Base-by-base conservation (phyloP, 2,113 vertebrate genomes). In the Clarias batrachus region DNA sequence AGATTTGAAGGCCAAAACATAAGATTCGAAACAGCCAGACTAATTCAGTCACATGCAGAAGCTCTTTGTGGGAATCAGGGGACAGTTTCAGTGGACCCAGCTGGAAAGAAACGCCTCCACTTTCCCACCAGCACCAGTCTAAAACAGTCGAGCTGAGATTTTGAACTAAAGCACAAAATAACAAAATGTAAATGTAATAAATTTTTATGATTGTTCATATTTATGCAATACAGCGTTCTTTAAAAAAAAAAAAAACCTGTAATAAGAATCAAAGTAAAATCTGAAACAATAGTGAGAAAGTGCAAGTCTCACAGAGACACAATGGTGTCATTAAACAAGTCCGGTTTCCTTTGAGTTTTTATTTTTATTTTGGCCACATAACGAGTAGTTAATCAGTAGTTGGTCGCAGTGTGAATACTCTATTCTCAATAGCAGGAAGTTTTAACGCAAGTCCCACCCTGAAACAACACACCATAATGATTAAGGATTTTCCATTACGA, bases 341-440 rank as follows among this genome's bases (percentile, higher is more conserved):
- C 52, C 62, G 52, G 78, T 62, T 86, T 73, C 12, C 33, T 41
- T 70, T 41, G 57, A 54, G 65, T 16, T 33, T 2, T 33, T 33
- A 23, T 27, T 86, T 48, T 62, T 81, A 62, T 82, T 78, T 73
- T 82, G 73, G 66, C 79, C 62, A 86, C 78, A 25, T 41, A n/a
- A 76, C 14, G n/a, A 56, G 25, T 37, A 25, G 57, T 30, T 82
- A 23, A 63, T 62, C 54, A 48, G 6, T 48, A 48, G 48, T 8
- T 80, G 77, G 19, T 56, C 1, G 11, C 13, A 23, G 37, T 81
- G 21, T 62, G 66, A 74, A 54, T 59, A 16, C 16, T 52, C 1
- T 37, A 25, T 74, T 25, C 33, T 68, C 37, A 52, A n/a, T 17
- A 74, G 59, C 78, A 52, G 56, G 85, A 54, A 25, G 57, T 86